A percentile compares a stretch with the other conserved stretches of the same genome.
Evolutionary conservation across 2,888 invertebrate species (phyloP).

Genomic region (Chelonus formosanus): DNA sequence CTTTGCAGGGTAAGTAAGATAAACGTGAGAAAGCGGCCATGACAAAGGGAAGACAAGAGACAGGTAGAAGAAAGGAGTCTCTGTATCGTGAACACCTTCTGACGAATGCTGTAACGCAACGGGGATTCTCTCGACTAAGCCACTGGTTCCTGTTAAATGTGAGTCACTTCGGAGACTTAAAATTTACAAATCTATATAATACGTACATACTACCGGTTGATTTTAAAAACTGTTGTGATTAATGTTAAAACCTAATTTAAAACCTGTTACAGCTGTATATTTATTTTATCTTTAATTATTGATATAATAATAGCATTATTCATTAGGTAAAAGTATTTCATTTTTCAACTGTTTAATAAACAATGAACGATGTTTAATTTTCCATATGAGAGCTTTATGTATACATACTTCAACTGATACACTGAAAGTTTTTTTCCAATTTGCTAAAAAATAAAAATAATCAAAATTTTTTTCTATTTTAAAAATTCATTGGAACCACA

Average conservation of each 20-base stretch:
- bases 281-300: too few species aligned
- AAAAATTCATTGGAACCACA: constrained; percentile 13
- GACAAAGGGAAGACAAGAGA: constrained; percentile 13
- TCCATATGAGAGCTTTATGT: too few species aligned
- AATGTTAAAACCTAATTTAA: too few species aligned
- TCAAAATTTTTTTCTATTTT: background rate
- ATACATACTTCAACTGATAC: too few species aligned
- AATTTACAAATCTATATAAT: too few species aligned
- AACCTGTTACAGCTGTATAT: too few species aligned
- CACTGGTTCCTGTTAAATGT: constrained; percentile 37
- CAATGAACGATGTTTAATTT: too few species aligned
- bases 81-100: constrained; percentile 40
- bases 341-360: too few species aligned
- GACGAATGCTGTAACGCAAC: constrained; percentile 42
- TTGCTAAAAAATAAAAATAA: background rate
- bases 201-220: too few species aligned
- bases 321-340: too few species aligned
- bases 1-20: background rate
- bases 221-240: too few species aligned
- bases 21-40: constrained; percentile 11
- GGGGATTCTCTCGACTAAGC: constrained; percentile 24
- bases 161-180: constrained; percentile 22
- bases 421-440: background rate
- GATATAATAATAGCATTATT: too few species aligned
- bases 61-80: constrained; percentile 2